A percentile compares a stretch with the other conserved stretches of the same genome.
Conservation (phyloP, 2,113 vertebrate genomes). For the Rhombomys opimus region DNA sequence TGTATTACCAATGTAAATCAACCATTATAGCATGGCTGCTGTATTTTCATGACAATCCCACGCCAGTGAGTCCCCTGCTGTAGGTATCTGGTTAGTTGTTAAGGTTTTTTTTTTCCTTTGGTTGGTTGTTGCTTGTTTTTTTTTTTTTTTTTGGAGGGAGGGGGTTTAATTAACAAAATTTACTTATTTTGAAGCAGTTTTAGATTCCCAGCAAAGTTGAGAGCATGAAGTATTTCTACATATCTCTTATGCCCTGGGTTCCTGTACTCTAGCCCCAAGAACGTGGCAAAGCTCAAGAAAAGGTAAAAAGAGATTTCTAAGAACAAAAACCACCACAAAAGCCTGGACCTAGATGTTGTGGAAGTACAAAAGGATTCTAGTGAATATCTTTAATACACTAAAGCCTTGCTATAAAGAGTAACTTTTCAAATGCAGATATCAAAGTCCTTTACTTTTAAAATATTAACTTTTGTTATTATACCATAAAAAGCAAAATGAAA, state of each 20-base stretch:
- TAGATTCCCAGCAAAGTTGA: neutral
- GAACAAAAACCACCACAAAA: neutral
- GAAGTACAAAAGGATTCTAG: neutral
- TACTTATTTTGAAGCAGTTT: neutral
- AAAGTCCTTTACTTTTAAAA: conserved; percentile 42
- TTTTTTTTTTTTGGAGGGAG: neutral
- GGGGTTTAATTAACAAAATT: neutral
- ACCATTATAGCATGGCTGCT: conserved; percentile 21
- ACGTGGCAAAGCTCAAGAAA: conserved; percentile 30
- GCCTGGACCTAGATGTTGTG: neutral
- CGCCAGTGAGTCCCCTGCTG: neutral
- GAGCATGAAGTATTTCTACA: neutral
- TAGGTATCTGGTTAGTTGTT: neutral
- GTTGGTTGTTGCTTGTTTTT: neutral
- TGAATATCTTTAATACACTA: conserved; percentile 9
- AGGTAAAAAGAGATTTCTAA: neutral
- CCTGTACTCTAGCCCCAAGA: neutral
- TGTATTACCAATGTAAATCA: conserved; percentile 76
- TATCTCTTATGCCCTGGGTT: neutral
- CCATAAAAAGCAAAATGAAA: conserved; percentile 46
- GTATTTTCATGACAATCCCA: neutral
- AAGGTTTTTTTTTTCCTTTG: neutral
- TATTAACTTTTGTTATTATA: neutral
- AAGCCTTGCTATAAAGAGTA: neutral
- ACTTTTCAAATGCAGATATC: conserved; percentile 15